Evolutionary conservation across 2,888 invertebrate genomes (phyloP).

Genomic region (Aporophyla lueneburgensis): DNA sequence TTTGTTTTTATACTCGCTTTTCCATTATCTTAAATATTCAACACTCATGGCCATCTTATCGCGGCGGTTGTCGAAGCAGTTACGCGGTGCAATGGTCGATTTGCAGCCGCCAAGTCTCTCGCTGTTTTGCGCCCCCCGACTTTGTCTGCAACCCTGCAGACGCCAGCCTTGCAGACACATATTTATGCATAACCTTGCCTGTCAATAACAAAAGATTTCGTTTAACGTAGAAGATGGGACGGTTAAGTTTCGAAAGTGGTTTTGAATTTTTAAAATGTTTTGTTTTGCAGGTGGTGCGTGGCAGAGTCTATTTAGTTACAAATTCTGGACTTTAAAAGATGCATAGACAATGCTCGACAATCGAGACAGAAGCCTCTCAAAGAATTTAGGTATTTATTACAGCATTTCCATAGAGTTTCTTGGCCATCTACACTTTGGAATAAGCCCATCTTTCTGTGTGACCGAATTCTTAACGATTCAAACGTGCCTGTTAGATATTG

Average conservation of each 20-base stretch:
- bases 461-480: too few species aligned
- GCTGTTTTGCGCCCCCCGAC: constrained; percentile 58
- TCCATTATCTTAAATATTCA: not conserved
- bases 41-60: constrained; percentile 13
- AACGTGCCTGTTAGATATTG: too few species aligned
- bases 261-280: constrained; percentile 5
- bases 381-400: too few species aligned
- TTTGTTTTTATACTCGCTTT: not conserved
- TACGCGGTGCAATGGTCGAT: constrained; percentile 75
- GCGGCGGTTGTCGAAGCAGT: constrained; percentile 74
- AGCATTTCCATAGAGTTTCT: too few species aligned
- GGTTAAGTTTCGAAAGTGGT: constrained; percentile 4
- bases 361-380: too few species aligned
- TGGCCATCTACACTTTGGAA: too few species aligned
- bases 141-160: constrained; percentile 34
- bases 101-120: constrained; percentile 70
- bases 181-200: constrained; percentile 74
- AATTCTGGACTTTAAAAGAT: not conserved
- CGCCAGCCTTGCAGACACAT: constrained; percentile 21
- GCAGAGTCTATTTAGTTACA: not conserved
- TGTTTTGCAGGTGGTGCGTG: not conserved
- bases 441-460: too few species aligned
- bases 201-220: constrained; percentile 58
- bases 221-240: constrained; percentile 17
- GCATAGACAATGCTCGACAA: too few species aligned